A percentile compares a stretch with the other conserved stretches of the same genome.
phyloP scores from a whole-genome alignment of 37 sponge, comb jelly and placozoan genomes.

The Diacarnus erythraeanus region DNA sequence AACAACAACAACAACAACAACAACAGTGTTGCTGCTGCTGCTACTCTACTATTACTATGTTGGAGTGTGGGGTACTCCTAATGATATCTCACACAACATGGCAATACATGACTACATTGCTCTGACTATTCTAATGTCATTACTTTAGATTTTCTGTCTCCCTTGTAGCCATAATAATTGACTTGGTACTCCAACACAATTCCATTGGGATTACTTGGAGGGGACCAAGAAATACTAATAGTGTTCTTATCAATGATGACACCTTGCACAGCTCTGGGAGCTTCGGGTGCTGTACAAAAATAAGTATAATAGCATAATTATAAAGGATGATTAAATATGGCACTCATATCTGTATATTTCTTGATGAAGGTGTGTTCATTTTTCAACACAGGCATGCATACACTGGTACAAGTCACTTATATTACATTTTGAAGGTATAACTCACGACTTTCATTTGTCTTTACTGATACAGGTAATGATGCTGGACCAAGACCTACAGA shows the following conservation, averaged over 20 bases:
- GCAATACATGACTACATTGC: not conserved
- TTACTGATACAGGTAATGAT: not conserved
- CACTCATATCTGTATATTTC: no score
- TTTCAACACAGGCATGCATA: not conserved
- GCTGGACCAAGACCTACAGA: not conserved
- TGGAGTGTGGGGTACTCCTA: not conserved
- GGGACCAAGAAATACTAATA: conserved; percentile 7
- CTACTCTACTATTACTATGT: not conserved
- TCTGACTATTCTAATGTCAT: no score
- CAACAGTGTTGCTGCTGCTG: no score
- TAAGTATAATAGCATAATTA: not conserved
- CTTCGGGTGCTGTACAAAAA: conserved; percentile 1
- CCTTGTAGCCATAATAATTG: conserved; percentile 28
- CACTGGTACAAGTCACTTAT: no score
- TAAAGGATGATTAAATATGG: no score
- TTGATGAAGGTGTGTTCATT: not conserved
- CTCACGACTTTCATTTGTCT: conserved; percentile 6
- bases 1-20: no score
- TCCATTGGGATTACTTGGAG: conserved; percentile 25
- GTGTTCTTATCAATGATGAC: not conserved
- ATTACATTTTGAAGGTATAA: not conserved
- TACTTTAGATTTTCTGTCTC: not conserved
- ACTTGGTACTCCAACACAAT: conserved; percentile 24
- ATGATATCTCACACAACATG: not conserved
- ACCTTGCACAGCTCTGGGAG: not conserved